Percentiles rank a stretch among this genome's conserved stretches.
phyloP scores from a whole-genome alignment of 2,888 invertebrate genomes.

The Cephalotes varians region DNA sequence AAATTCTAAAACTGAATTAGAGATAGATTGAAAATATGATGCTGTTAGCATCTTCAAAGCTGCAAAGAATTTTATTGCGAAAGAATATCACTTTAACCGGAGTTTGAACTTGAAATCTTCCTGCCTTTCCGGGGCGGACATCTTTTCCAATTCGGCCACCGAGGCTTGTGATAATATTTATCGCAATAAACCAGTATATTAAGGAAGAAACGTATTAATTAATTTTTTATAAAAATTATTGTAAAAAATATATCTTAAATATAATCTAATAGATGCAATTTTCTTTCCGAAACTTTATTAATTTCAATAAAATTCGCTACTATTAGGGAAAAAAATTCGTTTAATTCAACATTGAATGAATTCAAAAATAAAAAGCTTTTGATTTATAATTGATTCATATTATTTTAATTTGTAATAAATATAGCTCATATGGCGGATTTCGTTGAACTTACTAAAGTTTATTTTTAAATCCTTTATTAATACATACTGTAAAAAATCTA shows the following conservation, averaged over 20 bases:
- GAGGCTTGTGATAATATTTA: too few species aligned
- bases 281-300: not conserved
- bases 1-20: too few species aligned
- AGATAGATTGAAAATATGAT: too few species aligned
- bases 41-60: too few species aligned
- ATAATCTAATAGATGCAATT: not conserved
- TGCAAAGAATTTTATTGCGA: too few species aligned
- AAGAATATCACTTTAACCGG: too few species aligned
- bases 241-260: conserved; percentile 3
- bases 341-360: not conserved
- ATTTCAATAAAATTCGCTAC: not conserved
- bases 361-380: not conserved
- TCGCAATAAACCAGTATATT: too few species aligned
- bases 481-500: not conserved
- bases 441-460: not conserved
- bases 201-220: too few species aligned
- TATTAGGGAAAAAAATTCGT: not conserved
- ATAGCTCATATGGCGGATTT: not conserved
- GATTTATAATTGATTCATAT: not conserved
- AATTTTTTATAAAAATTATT: not conserved
- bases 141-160: too few species aligned
- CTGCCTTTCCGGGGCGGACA: too few species aligned
- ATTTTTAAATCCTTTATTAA: not conserved
- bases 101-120: too few species aligned
- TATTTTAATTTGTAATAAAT: not conserved